Evolutionary conservation across 1,140 invertebrate genomes (phyloP), one percentile per base, ranked within the genome.

Genomic region (Papilio aristodemus): DNA sequence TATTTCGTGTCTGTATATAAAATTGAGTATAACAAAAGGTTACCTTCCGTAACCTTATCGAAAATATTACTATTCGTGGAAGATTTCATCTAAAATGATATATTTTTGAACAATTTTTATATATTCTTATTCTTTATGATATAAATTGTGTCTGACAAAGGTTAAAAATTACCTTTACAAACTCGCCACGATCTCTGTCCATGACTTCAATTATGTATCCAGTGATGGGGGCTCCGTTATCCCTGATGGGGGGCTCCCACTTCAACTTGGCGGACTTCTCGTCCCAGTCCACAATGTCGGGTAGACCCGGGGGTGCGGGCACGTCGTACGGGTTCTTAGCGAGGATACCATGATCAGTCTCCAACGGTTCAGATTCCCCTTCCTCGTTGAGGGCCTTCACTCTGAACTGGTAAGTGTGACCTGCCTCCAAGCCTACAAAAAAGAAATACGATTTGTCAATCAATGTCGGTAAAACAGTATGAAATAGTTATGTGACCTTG

Each of bases 301-400:
- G 97, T 36, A 99, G 92, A 50, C 89, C 97, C 71, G 99, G 98
- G 38, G 97, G 93, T 36, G 95, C 95, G 36, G 98, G 96, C 46
- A 95, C 92, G 91, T 99, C 98, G 90, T 95, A 99, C 73, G 98
- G 98, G 95, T 99, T 99, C 91, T 99, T 99, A 58, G 98, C 98
- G 10, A 96, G 84, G 68, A 97, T 96, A 0, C 96, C 93, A 67
- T 95, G 94, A 69, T 98, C 97, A 0, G 97, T 96, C 76, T 98
- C 97, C 13, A 99, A 87, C 10, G 97, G 97, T 82, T 98, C 97
- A 0, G 97, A 98, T 92, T 98, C 97, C 19, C 98, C 98, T 89
- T 98, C 98, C 79, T 98, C 97, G 90, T 99, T 99, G 0, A 97
- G 94, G 11, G 98, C 98, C 82, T 96, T 97, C 0, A 99, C 97